Conservation (phyloP, 2,797 vertebrate species). For the Malurus splendens region DNA sequence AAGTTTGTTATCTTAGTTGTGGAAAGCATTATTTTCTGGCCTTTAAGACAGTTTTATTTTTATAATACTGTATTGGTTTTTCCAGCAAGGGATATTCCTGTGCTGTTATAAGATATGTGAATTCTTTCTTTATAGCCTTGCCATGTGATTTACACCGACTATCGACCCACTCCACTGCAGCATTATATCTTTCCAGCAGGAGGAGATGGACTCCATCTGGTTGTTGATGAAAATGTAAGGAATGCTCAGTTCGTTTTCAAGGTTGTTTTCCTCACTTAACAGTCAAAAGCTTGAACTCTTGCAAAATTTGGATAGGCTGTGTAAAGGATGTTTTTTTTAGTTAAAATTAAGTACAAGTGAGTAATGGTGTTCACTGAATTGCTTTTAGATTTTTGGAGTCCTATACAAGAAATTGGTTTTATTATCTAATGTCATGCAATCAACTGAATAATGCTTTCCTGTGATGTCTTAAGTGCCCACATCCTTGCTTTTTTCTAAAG, state of each 20-base stretch:
- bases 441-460: not conserved
- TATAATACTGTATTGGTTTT: not conserved
- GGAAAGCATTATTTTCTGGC: not conserved
- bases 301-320: not conserved
- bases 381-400: not conserved
- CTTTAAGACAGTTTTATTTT: not conserved
- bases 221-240: constrained; percentile 97
- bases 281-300: not conserved
- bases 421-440: not conserved
- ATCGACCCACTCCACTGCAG: constrained; percentile 93
- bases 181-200: constrained; percentile 98
- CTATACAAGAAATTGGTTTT: not conserved
- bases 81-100: not conserved
- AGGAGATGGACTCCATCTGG: constrained; percentile 94
- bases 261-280: not conserved
- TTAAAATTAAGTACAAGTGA: not conserved
- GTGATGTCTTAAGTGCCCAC: not conserved
- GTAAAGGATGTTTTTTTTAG: not conserved
- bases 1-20: not conserved
- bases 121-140: constrained; percentile 79
- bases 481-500: not conserved
- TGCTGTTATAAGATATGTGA: not conserved
- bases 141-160: constrained; percentile 97
- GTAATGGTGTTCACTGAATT: not conserved
- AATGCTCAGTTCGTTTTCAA: not conserved